These are phyloP conservation scores for Ardeotis arabs DNA, from an alignment of 2,113 vertebrate species.

Conservation along the genomic window DNA sequence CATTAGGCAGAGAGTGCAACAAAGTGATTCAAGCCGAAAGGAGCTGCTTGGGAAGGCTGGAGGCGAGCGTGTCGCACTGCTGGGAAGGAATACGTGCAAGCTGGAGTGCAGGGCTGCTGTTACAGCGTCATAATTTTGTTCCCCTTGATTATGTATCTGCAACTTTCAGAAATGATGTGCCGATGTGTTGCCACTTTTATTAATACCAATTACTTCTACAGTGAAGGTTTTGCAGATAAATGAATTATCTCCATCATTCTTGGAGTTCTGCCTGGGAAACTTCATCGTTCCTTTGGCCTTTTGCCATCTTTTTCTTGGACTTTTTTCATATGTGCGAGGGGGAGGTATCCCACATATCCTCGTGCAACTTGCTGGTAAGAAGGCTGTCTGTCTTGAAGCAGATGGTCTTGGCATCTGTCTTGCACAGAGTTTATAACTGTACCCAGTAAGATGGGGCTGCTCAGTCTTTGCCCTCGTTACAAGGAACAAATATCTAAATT, in stretches of 20 bases:
- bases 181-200: background rate
- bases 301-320: background rate
- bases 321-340: background rate
- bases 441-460: background rate
- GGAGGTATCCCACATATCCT: background rate
- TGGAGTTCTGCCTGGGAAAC: background rate
- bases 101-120: background rate
- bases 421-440: background rate
- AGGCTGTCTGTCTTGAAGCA: slow-evolving; percentile 1
- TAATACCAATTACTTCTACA: background rate
- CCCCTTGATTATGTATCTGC: background rate
- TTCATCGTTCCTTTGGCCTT: background rate
- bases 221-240: background rate
- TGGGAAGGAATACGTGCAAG: background rate
- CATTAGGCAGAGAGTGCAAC: background rate
- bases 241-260: background rate
- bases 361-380: background rate
- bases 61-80: rapidly evolving
- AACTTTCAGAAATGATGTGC: background rate
- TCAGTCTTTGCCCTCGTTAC: slow-evolving; percentile 2
- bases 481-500: background rate
- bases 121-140: background rate
- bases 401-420: slow-evolving; percentile 50
- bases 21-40: background rate
- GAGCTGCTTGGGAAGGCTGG: background rate